phyloP scores from a whole-genome alignment of 2,888 invertebrate species.

The Pterobdella sp. region DNA sequence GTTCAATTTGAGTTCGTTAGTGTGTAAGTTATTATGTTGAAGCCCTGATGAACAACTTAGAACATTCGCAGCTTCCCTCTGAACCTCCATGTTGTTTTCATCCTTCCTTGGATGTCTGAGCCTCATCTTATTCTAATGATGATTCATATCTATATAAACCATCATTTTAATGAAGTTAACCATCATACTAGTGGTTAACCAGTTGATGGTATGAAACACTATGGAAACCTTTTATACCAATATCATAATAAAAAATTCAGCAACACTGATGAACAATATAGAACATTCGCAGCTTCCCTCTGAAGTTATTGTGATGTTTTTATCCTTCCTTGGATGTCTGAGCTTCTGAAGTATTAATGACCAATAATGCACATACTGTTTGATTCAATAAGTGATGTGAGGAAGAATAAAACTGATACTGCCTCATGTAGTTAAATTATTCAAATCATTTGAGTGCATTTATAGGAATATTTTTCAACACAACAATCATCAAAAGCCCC shows the following conservation, averaged over 20 bases:
- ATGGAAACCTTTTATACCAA: too few species aligned
- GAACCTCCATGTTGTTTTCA: neutral
- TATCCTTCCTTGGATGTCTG: constrained; percentile 25
- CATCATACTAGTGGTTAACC: too few species aligned
- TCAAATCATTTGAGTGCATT: too few species aligned
- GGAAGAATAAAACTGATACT: neutral
- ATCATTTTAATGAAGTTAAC: too few species aligned
- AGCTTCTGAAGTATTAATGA: neutral
- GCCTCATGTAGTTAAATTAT: neutral
- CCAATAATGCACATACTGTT: neutral
- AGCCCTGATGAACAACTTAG: constrained; percentile 9
- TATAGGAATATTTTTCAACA: too few species aligned
- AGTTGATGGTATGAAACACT: too few species aligned
- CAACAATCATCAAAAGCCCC: too few species aligned
- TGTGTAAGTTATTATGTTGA: neutral
- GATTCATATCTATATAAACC: too few species aligned
- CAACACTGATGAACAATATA: constrained; percentile 11
- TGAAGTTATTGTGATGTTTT: constrained; percentile 21
- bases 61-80: constrained; percentile 11
- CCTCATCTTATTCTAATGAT: neutral
- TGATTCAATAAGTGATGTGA: neutral
- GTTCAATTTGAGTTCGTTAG: neutral
- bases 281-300: constrained; percentile 22
- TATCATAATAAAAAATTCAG: too few species aligned
- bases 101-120: constrained; percentile 22